Conservation (phyloP, 2,113 vertebrate genomes). For the Laticauda colubrina region DNA sequence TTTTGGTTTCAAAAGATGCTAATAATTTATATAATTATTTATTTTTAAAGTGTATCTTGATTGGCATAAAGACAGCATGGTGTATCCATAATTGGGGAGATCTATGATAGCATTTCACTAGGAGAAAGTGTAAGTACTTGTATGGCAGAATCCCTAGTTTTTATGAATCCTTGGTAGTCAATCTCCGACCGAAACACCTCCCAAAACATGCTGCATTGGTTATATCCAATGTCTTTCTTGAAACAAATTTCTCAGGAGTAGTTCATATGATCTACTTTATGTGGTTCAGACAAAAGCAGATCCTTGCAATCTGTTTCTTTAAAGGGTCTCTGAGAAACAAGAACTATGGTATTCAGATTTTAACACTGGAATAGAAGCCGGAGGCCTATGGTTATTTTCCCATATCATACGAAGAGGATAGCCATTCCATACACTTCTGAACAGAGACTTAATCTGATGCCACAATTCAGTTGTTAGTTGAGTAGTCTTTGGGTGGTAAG, state of each 20-base stretch:
- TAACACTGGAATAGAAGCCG: background rate
- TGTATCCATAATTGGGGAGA: background rate
- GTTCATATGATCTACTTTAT: background rate
- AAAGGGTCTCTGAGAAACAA: background rate
- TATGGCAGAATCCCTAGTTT: background rate
- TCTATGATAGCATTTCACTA: too few species aligned
- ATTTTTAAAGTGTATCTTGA: constrained; percentile 5
- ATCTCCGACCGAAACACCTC: background rate
- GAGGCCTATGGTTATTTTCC: background rate
- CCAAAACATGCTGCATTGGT: background rate
- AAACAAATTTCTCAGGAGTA: background rate
- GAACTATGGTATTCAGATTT: background rate
- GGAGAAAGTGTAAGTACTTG: background rate
- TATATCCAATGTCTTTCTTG: background rate
- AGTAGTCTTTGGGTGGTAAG: background rate
- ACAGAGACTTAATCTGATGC: background rate
- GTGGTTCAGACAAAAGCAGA: background rate
- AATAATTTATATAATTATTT: background rate
- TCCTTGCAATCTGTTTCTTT: background rate
- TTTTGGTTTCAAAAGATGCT: background rate
- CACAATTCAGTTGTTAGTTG: background rate
- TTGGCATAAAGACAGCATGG: background rate
- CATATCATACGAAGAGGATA: background rate
- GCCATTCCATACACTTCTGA: background rate
- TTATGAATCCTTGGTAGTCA: too few species aligned